Evolutionary conservation across 2,797 vertebrate genomes (phyloP), one percentile per base, ranked within the genome.

Genomic region (Todus mexicanus): DNA sequence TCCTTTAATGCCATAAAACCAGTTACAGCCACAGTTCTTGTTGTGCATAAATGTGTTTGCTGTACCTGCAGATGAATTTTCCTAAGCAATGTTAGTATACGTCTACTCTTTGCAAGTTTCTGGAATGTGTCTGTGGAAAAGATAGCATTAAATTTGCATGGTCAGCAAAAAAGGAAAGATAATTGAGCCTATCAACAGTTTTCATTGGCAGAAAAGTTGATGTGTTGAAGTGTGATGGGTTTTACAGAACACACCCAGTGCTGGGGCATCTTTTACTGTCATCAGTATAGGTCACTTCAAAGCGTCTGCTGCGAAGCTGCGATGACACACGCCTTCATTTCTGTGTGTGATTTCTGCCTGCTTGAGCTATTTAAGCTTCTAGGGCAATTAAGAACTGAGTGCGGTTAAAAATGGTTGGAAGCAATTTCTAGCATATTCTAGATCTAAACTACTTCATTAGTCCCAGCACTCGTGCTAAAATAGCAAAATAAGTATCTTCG

Each of bases 361-460:
- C 85, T 50, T 43, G 56, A 81, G 74, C 81, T 95, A 73, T 94
- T 93, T 94, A 75, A 88, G 79, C 70, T 86, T 94, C 82, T 72
- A 45, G 79, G 89, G 66, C 79, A 87, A 77, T 91, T 82, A 92
- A 87, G 71, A 92, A 63, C 21, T 71, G 60, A 75, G 64, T 57
- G 40, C 74, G 84, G 84, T 90, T 91, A 91, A 82, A 87, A 94
- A 88, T 72, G 47, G 59, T 82, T 78, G 59, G 72, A 71, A 91
- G 64, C 33, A 13, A 75, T 75, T 91, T 61, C 63, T 47, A 54
- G 65, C 45, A 14, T 59, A 19, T 85, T 87, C 69, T 42, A 77
- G 35, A 59, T 74, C 59, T 69, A 63, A 83, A 90, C n/a, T 38
- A 26, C 12, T 89, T 87, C 11, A 37, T 45, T 75, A 88, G 53